Percentiles rank a stretch among this genome's conserved stretches.
Evolutionary conservation across 2,888 invertebrate species (phyloP).

Genomic region (Mylabris sibirica): DNA sequence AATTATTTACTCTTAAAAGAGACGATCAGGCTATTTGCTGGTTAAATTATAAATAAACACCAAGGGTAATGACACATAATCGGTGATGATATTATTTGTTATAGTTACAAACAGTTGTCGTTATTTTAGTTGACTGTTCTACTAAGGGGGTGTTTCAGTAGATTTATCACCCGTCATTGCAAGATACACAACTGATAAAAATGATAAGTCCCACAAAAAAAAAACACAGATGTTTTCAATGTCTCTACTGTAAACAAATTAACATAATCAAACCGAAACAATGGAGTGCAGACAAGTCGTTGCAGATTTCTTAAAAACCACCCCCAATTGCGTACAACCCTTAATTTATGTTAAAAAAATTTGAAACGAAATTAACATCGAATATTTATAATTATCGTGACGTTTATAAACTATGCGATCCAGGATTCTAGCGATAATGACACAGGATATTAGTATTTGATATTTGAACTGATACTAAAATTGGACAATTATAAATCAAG

Average conservation of each 20-base stretch:
- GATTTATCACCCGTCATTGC: conserved; percentile 2
- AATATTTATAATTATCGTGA: not conserved
- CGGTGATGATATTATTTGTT: too few species aligned
- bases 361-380: too few species aligned
- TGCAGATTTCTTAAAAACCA: not conserved
- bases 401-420: not conserved
- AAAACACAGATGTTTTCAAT: not conserved
- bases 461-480: not conserved
- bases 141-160: not conserved
- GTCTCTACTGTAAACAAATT: not conserved
- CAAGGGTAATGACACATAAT: not conserved
- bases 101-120: not conserved
- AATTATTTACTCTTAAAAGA: not conserved
- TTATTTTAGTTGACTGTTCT: not conserved
- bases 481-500: conserved; percentile 8
- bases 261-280: not conserved
- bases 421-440: not conserved
- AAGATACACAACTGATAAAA: not conserved
- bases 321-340: too few species aligned
- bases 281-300: not conserved
- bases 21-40: not conserved
- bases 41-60: not conserved
- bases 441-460: not conserved
- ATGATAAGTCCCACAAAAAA: not conserved
- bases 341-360: too few species aligned